Evolutionary conservation across 2,797 vertebrate species (phyloP), one percentile per base, ranked within the genome.

Genomic region (Enteromius unitaeniatus): DNA sequence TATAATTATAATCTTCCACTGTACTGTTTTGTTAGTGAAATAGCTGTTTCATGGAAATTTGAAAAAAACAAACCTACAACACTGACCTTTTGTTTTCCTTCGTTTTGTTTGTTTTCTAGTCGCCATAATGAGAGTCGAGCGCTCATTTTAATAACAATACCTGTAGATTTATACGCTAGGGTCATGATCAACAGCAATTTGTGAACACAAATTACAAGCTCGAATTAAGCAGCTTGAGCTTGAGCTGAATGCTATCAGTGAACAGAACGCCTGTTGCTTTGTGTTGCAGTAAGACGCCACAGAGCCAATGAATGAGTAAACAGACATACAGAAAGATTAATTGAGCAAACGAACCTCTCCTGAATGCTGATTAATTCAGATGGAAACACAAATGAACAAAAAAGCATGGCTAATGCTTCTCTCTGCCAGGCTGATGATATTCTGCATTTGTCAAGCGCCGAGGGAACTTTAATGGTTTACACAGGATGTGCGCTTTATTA

Each of bases 71-170:
- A 62, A 11, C 40, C 37, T 11, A 53, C 19, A 53, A 79, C 78
- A 51, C n/a, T 68, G 64, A 79, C 11, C 79, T 62, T 80, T 62
- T 75, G 70, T 74, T 47, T 58, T 40, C 15, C 19, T 40, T 23
- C 5, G 1, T n/a, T 83, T 86, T 86, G 70, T 86, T 78, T 86
- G 77, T 85, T 81, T 76, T 60, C 73, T 78, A 49, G n/a, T 31
- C 10, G 37, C 81, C 82, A 40, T 67, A 78, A 88, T 77, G 49
- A 49, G 78, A 85, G 79, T 80, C 64, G 83, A 86, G 85, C 79
- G 78, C 88, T 89, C 85, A 92, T 91, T 91, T 89, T 84, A 86
- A 91, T 91, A 84, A 89, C 86, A 91, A 92, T 88, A 81, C 85
- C 86, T 89, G 88, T 89, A 90, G 87, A 88, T 86, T 87, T 86